Percentiles rank a stretch among this genome's conserved stretches.
phyloP scores from a whole-genome alignment of 2,113 vertebrate genomes.

The Oryzias melastigma region DNA sequence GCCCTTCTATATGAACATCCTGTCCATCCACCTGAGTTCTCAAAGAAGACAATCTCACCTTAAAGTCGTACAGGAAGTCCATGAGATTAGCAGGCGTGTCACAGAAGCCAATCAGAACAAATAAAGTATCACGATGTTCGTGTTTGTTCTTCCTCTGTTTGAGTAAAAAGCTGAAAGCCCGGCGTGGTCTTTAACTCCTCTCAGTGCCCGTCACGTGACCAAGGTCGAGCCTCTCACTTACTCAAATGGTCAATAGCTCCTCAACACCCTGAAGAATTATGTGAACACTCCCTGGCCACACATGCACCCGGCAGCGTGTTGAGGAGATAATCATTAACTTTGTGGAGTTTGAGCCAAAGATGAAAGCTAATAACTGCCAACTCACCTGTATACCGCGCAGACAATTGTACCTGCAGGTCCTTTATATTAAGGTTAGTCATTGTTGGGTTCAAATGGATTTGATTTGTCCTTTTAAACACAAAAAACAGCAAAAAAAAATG shows the following conservation, averaged over 20 bases:
- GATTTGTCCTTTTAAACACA: not conserved
- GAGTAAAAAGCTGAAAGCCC: slow-evolving; percentile 8
- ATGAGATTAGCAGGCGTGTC: slow-evolving; percentile 35
- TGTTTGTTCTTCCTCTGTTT: slow-evolving; percentile 14
- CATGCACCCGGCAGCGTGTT: slow-evolving; percentile 8
- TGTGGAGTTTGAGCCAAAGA: slow-evolving; percentile 15
- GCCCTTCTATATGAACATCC: not conserved
- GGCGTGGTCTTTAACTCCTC: slow-evolving; percentile 20
- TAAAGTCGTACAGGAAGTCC: slow-evolving; percentile 59
- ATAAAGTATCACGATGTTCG: not conserved
- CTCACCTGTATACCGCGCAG: slow-evolving; percentile 31
- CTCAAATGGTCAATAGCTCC: not conserved
- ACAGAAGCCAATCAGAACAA: not conserved
- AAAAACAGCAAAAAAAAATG: not conserved
- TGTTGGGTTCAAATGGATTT: too few relatives aligned
- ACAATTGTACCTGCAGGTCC: slow-evolving; percentile 54
- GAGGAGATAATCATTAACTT: slow-evolving; percentile 75
- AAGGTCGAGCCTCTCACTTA: slow-evolving; percentile 9
- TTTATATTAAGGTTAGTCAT: not conserved
- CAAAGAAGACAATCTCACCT: slow-evolving; percentile 61
- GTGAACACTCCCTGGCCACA: slow-evolving; percentile 33
- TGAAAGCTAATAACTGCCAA: slow-evolving; percentile 39
- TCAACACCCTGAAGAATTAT: slow-evolving; percentile 44
- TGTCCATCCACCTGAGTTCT: not conserved
- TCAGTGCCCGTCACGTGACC: slow-evolving; percentile 55